phyloP scores from a whole-genome alignment of 2,888 invertebrate genomes.

The Scaptomyza tumidula region DNA sequence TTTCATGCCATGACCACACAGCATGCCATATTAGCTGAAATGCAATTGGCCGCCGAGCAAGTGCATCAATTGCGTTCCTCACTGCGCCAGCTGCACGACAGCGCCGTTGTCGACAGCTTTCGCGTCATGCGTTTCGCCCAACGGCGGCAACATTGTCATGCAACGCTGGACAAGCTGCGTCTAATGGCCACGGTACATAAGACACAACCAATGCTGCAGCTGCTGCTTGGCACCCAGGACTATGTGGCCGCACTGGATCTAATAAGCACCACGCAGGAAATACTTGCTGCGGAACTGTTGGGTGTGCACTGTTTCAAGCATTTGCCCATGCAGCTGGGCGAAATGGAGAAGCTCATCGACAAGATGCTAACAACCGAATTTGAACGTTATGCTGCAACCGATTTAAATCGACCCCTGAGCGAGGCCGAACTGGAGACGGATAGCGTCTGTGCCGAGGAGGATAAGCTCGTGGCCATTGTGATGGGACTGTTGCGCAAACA shows the following conservation, averaged over 20 bases:
- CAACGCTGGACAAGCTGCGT: slow-evolving; percentile 91
- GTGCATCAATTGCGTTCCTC: slow-evolving; percentile 90
- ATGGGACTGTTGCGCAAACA: slow-evolving; percentile 95
- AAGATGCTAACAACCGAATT: slow-evolving; percentile 99
- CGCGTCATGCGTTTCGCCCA: slow-evolving; percentile 90
- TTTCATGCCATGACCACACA: slow-evolving; percentile 99
- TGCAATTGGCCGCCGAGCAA: slow-evolving; percentile 92
- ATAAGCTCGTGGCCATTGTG: slow-evolving; percentile 93
- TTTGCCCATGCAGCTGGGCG: slow-evolving; percentile 96
- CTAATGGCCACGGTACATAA: slow-evolving; percentile 98
- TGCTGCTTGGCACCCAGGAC: slow-evolving; percentile 96
- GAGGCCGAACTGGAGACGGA: slow-evolving; percentile 82
- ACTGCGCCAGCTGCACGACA: slow-evolving; percentile 91
- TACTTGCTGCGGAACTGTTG: slow-evolving; percentile 93
- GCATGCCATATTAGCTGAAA: slow-evolving; percentile 97
- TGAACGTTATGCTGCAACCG: slow-evolving; percentile 94
- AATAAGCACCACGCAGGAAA: slow-evolving; percentile 97
- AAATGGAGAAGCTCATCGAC: slow-evolving; percentile 97
- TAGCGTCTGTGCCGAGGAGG: slow-evolving; percentile 86
- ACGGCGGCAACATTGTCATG: slow-evolving; percentile 87
- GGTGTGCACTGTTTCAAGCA: slow-evolving; percentile 98
- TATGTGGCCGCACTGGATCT: slow-evolving; percentile 98
- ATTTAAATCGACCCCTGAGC: slow-evolving; percentile 92
- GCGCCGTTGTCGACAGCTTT: slow-evolving; percentile 92
- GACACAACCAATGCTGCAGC: slow-evolving; percentile 98